phyloP scores from a whole-genome alignment of 92 coral and sea anemone genomes.

The Phenganax marumi region DNA sequence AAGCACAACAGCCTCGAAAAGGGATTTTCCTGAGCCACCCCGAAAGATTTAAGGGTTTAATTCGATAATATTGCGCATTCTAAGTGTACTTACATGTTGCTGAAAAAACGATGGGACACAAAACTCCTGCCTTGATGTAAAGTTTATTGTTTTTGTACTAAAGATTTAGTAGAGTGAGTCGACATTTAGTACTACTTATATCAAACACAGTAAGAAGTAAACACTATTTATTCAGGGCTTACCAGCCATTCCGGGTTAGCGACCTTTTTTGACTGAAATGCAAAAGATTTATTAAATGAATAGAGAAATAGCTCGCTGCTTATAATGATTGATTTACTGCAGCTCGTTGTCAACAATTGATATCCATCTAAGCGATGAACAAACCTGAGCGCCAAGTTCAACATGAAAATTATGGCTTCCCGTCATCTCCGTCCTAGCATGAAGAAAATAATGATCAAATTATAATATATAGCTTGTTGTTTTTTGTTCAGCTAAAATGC shows the following conservation, averaged over 20 bases:
- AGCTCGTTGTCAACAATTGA: neutral
- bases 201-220: neutral
- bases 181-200: neutral
- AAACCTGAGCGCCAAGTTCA: conserved; percentile 90
- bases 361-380: neutral
- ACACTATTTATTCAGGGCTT: conserved; percentile 38
- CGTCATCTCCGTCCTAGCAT: conserved; percentile 66
- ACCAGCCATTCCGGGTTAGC: conserved; percentile 99
- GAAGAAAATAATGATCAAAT: neutral
- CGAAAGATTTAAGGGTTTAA: too few relatives aligned
- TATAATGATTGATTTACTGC: neutral
- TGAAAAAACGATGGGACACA: conserved; percentile 83
- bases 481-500: too few relatives aligned
- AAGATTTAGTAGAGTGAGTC: conserved; percentile 49
- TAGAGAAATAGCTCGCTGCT: too few relatives aligned
- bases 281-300: neutral
- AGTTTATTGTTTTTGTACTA: conserved; percentile 72
- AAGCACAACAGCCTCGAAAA: too few relatives aligned
- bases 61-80: neutral
- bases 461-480: neutral
- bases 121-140: conserved; percentile 84
- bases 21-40: too few relatives aligned
- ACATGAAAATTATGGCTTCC: conserved; percentile 82
- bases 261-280: conserved; percentile 84
- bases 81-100: conserved; percentile 55